These are phyloP conservation scores for Vesta saturnalis DNA, from an alignment of 2,888 invertebrate genomes.

Conservation along the genomic window DNA sequence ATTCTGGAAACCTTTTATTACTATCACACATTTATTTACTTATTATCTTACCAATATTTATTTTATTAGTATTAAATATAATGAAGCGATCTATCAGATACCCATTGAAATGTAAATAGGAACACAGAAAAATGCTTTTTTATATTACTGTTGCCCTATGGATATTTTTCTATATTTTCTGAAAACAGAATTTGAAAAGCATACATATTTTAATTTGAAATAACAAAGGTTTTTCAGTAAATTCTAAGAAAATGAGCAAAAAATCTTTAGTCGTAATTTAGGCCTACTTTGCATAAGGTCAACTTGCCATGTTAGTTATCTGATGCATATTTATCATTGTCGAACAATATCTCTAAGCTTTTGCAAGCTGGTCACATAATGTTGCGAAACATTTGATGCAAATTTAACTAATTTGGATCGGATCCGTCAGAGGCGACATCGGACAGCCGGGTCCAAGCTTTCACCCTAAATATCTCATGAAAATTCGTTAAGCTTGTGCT, in stretches of 20 bases:
- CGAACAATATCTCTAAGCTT: conserved; percentile 43
- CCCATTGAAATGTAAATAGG: no score
- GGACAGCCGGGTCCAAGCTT: conserved; percentile 47
- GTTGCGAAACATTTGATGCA: conserved; percentile 54
- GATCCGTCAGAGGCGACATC: conserved; percentile 51
- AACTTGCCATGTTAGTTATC: conserved; percentile 41
- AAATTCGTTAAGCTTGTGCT: conserved; percentile 19
- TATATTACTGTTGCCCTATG: no score
- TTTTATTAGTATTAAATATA: no score
- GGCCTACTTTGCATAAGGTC: conserved; percentile 9
- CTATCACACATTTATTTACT: no score
- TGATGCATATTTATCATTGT: conserved; percentile 50
- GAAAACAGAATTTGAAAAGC: no score
- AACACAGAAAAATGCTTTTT: no score
- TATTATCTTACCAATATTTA: no score
- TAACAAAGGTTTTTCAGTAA: conserved; percentile 10
- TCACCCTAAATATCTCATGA: conserved; percentile 33
- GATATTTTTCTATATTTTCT: no score
- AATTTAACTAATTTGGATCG: conserved; percentile 57
- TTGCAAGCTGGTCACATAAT: conserved; percentile 46
- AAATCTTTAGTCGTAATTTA: conserved; percentile 8
- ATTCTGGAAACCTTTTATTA: no score
- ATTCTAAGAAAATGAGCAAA: background rate
- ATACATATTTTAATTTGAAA: conserved; percentile 13
- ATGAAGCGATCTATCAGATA: no score